Conservation (phyloP, 2,113 vertebrate genomes). For the Grammomys surdaster region DNA sequence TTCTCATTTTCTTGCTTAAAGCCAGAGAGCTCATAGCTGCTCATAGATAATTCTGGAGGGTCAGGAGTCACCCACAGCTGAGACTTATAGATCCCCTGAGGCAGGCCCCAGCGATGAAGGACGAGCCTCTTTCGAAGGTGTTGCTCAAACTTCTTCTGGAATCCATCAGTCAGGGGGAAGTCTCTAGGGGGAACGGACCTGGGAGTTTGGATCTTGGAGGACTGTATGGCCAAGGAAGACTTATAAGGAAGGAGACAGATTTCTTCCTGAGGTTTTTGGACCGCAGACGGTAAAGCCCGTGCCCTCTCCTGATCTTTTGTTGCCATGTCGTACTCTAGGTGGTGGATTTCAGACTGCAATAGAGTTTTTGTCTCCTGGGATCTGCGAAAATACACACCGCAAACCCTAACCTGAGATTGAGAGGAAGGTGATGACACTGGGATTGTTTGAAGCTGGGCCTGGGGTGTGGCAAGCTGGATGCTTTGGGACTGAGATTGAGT, state of each 20-base stretch:
- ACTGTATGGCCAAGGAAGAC: not conserved
- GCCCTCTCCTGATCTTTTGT: not conserved
- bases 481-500: not conserved
- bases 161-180: not conserved
- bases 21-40: rapidly evolving
- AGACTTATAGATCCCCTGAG: not conserved
- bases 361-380: not conserved
- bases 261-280: not conserved
- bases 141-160: conserved; percentile 13
- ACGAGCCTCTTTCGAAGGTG: conserved; percentile 54
- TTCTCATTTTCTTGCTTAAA: not conserved
- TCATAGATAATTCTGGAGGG: not conserved
- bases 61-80: not conserved
- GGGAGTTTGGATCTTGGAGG: not conserved
- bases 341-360: not conserved
- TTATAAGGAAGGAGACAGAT: too few relatives aligned
- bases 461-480: not conserved
- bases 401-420: not conserved
- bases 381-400: not conserved
- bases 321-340: not conserved
- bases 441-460: not conserved
- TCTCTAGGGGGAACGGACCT: not conserved
- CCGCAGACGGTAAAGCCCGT: not conserved
- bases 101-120: not conserved
- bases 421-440: too few relatives aligned